phyloP scores from a whole-genome alignment of 2,113 vertebrate species.

The Vidua chalybeata region DNA sequence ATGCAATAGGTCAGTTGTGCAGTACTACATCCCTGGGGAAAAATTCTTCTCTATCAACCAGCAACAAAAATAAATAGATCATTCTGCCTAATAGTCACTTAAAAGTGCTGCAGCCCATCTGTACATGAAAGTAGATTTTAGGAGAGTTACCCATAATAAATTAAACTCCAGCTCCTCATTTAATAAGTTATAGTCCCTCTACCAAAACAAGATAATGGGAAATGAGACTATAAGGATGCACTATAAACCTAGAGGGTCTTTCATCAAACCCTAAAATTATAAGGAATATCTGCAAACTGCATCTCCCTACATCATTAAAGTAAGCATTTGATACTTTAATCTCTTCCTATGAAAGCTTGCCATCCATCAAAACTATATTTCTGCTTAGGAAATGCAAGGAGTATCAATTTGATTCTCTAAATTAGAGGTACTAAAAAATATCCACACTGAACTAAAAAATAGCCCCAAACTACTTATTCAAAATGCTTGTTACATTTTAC shows the following conservation, averaged over 20 bases:
- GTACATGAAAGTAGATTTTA: slow-evolving; percentile 14
- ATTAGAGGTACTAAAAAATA: neutral
- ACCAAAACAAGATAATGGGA: slow-evolving; percentile 3
- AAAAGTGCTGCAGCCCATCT: slow-evolving; percentile 25
- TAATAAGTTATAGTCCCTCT: neutral
- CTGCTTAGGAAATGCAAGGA: neutral
- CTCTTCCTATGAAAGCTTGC: neutral
- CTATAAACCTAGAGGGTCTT: slow-evolving; percentile 8
- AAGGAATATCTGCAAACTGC: neutral
- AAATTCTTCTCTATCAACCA: slow-evolving; percentile 42
- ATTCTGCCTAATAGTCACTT: slow-evolving; percentile 21
- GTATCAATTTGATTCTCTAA: neutral
- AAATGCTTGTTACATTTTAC: slow-evolving; percentile 21
- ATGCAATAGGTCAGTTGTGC: slow-evolving; percentile 55
- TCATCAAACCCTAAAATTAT: neutral
- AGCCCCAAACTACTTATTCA: neutral
- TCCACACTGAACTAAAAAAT: neutral
- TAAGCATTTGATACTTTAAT: neutral
- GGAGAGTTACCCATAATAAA: slow-evolving; percentile 19
- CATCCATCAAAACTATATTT: neutral
- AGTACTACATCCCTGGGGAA: slow-evolving; percentile 12
- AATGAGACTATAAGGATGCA: neutral
- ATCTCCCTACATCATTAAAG: slow-evolving; percentile 32
- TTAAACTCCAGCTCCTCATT: neutral
- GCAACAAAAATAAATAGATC: slow-evolving; percentile 60